Percentiles rank a stretch among this genome's conserved stretches.
Conservation (phyloP, 2,888 invertebrate species). For the Erpobdella octoculata region DNA sequence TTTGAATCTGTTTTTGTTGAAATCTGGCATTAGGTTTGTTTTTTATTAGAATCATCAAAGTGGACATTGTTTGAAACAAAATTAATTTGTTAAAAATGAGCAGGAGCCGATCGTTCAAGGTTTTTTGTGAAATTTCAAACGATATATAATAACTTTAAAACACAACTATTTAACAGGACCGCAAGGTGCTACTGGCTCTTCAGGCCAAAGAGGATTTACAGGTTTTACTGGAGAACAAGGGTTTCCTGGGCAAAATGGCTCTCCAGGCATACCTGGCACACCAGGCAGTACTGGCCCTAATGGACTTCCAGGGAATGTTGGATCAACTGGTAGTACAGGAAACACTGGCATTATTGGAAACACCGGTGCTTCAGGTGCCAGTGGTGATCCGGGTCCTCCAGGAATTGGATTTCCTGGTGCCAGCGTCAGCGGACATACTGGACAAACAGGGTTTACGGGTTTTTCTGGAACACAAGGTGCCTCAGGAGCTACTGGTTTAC, state of each 20-base stretch:
- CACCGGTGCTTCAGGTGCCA: neutral
- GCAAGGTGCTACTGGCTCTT: slow-evolving; percentile 16
- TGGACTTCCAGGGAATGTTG: neutral
- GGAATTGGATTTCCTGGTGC: slow-evolving; percentile 24
- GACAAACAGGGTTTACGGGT: slow-evolving; percentile 19
- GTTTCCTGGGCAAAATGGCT: slow-evolving; percentile 12
- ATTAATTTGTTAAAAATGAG: no score
- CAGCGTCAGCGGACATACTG: neutral
- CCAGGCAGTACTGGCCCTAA: slow-evolving; percentile 25
- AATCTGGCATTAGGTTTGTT: no score
- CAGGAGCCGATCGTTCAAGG: no score
- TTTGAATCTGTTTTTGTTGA: no score
- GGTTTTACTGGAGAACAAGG: slow-evolving; percentile 26
- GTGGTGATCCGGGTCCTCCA: slow-evolving; percentile 9
- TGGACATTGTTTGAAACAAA: no score
- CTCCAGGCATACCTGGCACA: slow-evolving; percentile 6
- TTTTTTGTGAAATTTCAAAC: no score
- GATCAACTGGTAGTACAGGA: slow-evolving; percentile 29
- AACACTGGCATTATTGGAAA: slow-evolving; percentile 22
- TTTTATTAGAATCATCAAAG: no score
- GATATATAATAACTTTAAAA: neutral
- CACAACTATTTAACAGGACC: neutral
- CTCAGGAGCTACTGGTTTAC: slow-evolving; percentile 9
- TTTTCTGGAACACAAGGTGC: slow-evolving; percentile 18
- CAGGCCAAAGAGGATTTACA: slow-evolving; percentile 25